Evolutionary conservation across 1,140 invertebrate genomes (phyloP).

Genomic region (Drosophila punjabiensis): DNA sequence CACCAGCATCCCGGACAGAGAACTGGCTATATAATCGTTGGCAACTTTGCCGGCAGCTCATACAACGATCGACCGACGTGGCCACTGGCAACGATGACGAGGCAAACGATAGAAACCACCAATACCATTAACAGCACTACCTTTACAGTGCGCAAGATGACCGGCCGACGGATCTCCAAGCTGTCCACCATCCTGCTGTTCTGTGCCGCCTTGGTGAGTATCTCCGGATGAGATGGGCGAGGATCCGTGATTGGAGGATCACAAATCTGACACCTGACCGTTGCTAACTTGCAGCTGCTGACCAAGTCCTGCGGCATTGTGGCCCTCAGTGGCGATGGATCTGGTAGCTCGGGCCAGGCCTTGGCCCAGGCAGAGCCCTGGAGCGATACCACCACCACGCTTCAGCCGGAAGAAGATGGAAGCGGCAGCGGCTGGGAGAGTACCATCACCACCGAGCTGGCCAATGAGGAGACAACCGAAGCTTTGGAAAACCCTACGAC

Average conservation of each 20-base stretch:
- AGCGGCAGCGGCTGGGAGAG: slow-evolving; percentile 70
- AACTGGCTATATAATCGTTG: slow-evolving; percentile 61
- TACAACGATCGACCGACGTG: slow-evolving; percentile 81
- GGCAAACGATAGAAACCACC: slow-evolving; percentile 10
- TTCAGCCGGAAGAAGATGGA: slow-evolving; percentile 36
- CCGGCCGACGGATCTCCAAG: slow-evolving; percentile 40
- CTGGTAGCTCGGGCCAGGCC: slow-evolving; percentile 4
- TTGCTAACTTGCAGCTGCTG: slow-evolving; percentile 60
- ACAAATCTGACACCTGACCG: slow-evolving; percentile 33
- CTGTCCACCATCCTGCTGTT: slow-evolving; percentile 52
- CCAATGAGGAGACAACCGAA: slow-evolving; percentile 25
- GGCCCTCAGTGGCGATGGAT: slow-evolving; percentile 55
- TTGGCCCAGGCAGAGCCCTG: slow-evolving; percentile 36
- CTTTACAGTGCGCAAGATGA: slow-evolving; percentile 42
- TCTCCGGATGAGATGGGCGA: not conserved
- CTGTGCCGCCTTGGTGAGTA: slow-evolving; percentile 65
- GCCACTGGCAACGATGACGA: slow-evolving; percentile 71
- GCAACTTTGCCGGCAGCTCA: slow-evolving; percentile 53
- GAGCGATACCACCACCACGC: slow-evolving; percentile 52
- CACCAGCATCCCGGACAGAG: slow-evolving; percentile 26
- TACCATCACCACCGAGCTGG: not conserved
- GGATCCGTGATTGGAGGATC: not conserved
- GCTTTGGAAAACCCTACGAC: not conserved
- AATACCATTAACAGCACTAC: slow-evolving; percentile 23
- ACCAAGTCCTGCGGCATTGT: slow-evolving; percentile 66